These are phyloP conservation scores for Forbesichthys agassizii DNA, from an alignment of 2,113 vertebrate genomes.

Conservation along the genomic window DNA sequence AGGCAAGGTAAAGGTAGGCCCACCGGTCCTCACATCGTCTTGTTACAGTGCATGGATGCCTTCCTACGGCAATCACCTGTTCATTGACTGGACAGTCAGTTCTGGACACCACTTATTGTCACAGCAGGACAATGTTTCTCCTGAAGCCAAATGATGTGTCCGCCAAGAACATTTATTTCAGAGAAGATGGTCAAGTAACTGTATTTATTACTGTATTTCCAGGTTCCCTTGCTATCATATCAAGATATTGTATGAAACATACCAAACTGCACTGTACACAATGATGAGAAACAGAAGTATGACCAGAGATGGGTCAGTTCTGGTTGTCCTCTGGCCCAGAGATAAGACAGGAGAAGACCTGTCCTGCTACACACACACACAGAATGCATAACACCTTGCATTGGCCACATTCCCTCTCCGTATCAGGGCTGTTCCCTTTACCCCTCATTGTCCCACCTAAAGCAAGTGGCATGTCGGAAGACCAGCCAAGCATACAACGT, in stretches of 20 bases:
- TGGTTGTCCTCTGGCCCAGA: not conserved
- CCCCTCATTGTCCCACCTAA: conserved; percentile 20
- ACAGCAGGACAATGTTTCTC: no score
- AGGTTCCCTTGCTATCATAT: no score
- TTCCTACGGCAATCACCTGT: not conserved
- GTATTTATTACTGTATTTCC: no score
- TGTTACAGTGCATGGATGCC: conserved; percentile 6
- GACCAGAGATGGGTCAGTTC: no score
- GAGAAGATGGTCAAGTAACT: no score
- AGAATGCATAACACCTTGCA: not conserved
- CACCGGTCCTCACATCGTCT: not conserved
- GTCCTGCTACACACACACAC: conserved; percentile 5
- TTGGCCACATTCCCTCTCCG: conserved; percentile 12
- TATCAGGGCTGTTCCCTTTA: not conserved
- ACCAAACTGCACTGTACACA: no score
- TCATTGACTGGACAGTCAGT: conserved; percentile 10
- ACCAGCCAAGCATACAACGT: not conserved
- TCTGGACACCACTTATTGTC: not conserved
- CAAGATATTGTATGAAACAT: no score
- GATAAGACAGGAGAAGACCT: not conserved
- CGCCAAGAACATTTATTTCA: no score
- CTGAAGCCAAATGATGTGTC: no score
- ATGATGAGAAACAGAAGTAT: no score
- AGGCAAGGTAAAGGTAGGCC: conserved; percentile 7
- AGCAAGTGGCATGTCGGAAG: conserved; percentile 8